Conservation (phyloP, 1,140 invertebrate species). For the Pseudomyrmex sp. region DNA sequence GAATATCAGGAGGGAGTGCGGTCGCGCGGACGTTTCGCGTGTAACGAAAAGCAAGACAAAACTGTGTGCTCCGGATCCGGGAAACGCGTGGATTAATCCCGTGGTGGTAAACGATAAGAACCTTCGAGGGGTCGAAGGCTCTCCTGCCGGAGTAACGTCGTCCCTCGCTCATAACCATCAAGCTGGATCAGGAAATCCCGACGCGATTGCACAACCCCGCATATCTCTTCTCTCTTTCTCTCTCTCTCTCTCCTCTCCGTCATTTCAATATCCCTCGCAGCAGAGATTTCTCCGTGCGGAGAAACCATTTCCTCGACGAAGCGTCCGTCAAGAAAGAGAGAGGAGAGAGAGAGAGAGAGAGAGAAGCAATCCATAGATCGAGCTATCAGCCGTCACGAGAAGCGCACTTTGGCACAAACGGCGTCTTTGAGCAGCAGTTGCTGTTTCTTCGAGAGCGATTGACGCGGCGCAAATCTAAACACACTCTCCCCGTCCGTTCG, state of each 20-base stretch:
- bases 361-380: conserved; percentile 3
- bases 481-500: not conserved
- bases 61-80: conserved; percentile 18
- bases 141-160: too few relatives aligned
- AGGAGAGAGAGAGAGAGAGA: not conserved
- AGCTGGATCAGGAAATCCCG: not conserved
- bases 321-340: not conserved
- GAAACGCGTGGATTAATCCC: conserved; percentile 44
- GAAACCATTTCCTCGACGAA: not conserved
- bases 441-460: too few relatives aligned
- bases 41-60: conserved; percentile 16
- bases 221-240: too few relatives aligned
- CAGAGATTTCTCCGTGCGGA: not conserved
- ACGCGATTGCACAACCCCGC: too few relatives aligned
- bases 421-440: too few relatives aligned
- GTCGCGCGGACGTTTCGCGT: not conserved
- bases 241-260: not conserved
- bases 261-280: not conserved
- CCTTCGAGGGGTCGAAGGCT: conserved; percentile 3
- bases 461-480: not conserved
- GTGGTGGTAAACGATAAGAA: conserved; percentile 43
- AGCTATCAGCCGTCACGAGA: not conserved
- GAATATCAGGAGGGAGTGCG: conserved; percentile 25
- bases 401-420: too few relatives aligned
- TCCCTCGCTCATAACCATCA: conserved; percentile 22